Evolutionary conservation across 2,888 invertebrate genomes (phyloP).

Genomic region (Aphodius granarius): DNA sequence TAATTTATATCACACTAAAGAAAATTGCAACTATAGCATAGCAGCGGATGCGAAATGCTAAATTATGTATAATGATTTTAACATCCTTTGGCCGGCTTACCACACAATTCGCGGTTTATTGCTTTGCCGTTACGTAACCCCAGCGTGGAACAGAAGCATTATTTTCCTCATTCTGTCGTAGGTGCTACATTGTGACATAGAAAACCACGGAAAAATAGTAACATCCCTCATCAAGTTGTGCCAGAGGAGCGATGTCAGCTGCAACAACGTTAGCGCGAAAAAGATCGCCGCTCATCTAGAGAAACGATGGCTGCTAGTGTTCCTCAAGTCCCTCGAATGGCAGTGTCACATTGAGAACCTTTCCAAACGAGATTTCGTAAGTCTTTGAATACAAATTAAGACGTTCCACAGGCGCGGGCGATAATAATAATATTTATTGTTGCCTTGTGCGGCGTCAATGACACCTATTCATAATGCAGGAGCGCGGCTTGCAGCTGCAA

Average conservation of each 20-base stretch:
- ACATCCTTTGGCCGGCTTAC: not conserved
- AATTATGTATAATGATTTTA: not conserved
- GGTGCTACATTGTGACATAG: constrained; percentile 92
- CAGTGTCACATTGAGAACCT: constrained; percentile 88
- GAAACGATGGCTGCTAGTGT: constrained; percentile 87
- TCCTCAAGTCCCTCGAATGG: constrained; percentile 88
- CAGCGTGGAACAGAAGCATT: not conserved
- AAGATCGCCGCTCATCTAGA: constrained; percentile 72
- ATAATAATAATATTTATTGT: not conserved
- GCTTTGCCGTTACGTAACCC: not conserved
- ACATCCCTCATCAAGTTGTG: constrained; percentile 76
- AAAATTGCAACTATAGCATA: not conserved
- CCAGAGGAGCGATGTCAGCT: constrained; percentile 55
- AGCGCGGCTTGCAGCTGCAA: not conserved
- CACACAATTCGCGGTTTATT: not conserved
- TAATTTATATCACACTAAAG: not conserved
- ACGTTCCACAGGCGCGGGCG: too few species aligned
- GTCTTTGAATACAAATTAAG: too few species aligned
- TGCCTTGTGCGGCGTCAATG: not conserved
- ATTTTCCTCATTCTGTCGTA: constrained; percentile 54
- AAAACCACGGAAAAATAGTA: constrained; percentile 86
- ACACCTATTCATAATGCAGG: not conserved
- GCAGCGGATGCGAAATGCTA: not conserved
- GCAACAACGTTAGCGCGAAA: constrained; percentile 46
- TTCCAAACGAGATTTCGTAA: constrained; percentile 59